A percentile compares a stretch with the other conserved stretches of the same genome.
Evolutionary conservation across 2,888 invertebrate genomes (phyloP).

Genomic region (Malachius bipustulatus): DNA sequence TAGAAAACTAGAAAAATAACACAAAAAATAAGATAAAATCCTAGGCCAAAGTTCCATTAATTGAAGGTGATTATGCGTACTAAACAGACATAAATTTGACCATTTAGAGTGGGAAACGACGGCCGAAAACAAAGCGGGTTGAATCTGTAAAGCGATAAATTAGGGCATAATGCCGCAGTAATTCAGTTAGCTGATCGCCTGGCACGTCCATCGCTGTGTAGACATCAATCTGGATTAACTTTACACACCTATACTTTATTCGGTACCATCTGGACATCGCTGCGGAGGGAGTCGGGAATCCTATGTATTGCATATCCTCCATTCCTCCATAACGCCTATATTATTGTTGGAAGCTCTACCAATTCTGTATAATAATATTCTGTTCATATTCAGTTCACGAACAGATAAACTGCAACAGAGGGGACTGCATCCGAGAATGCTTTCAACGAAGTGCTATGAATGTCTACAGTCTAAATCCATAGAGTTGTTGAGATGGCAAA

Average conservation of each 20-base stretch:
- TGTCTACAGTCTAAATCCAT: no score
- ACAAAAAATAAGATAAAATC: constrained; percentile 16
- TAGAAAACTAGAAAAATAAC: no score
- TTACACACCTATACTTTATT: constrained; percentile 29
- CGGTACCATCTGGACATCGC: constrained; percentile 10
- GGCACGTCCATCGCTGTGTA: constrained; percentile 31
- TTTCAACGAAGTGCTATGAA: no score
- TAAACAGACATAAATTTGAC: constrained; percentile 29
- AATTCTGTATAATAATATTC: no score
- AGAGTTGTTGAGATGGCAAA: no score
- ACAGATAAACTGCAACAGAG: no score
- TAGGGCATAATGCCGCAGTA: constrained; percentile 33
- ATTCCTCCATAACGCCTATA: no score
- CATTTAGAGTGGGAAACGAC: constrained; percentile 30
- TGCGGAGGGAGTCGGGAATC: no score
- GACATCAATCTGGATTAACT: constrained; percentile 35
- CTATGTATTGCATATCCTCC: no score
- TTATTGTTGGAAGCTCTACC: no score
- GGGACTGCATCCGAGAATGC: no score
- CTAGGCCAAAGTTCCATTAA: constrained; percentile 13
- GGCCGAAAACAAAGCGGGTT: constrained; percentile 31
- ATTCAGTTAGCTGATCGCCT: constrained; percentile 35
- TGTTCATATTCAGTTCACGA: no score
- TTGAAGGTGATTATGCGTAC: constrained; percentile 22
- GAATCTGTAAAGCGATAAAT: constrained; percentile 34